Evolutionary conservation across 30 jellyfish, hydroid and myxozoan species (phyloP), one percentile per base, ranked within the genome.

Genomic region (Cassiopea xamachana): DNA sequence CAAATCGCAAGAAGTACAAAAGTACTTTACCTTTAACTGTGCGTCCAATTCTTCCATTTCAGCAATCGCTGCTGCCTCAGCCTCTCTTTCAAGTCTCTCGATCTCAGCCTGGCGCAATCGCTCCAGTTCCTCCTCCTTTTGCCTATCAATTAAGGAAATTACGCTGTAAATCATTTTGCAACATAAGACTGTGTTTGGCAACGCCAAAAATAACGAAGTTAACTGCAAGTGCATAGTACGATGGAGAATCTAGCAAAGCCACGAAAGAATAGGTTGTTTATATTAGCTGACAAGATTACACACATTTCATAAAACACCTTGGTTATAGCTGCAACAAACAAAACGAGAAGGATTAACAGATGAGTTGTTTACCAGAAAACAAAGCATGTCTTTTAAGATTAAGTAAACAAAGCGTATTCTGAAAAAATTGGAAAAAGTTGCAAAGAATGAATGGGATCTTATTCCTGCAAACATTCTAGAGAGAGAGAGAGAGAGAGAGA

Each of bases 51-150:
- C 99, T 4, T 87, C 97, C 98, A 96, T 96, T 73, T 96, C 93
- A 48, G 98, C 97, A 47, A 96, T 89, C 19, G 98, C 99, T 82
- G 93, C 97, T 77, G 88, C 98, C 60, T 98, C 96, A n/a, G 98
- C 99, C 92, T 96, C 98, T 83, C 87, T 88, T 71, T 96, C 99
- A 73, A 84, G 94, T 1, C 99, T 84, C 55, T 96, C 99, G 49
- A 73, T 61, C 76, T 96, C 99, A 43, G 84, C 96, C 61, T 77
- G 96, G 60, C 88, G 93, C 51, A 81, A 60, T 77, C 97, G 50
- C 80, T 90, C 97, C 62, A 92, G 97, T 48, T 84, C 97, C 67
- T 96, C 98, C 51, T 82, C 99, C 45, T 68, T 87, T 69, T 50
- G 86, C 51, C 95, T 83, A 46, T 1, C 45, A 64, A 64, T 16